A percentile compares a stretch with the other conserved stretches of the same genome.
Evolutionary conservation across 2,113 vertebrate genomes (phyloP).

Genomic region (Rhea americana): DNA sequence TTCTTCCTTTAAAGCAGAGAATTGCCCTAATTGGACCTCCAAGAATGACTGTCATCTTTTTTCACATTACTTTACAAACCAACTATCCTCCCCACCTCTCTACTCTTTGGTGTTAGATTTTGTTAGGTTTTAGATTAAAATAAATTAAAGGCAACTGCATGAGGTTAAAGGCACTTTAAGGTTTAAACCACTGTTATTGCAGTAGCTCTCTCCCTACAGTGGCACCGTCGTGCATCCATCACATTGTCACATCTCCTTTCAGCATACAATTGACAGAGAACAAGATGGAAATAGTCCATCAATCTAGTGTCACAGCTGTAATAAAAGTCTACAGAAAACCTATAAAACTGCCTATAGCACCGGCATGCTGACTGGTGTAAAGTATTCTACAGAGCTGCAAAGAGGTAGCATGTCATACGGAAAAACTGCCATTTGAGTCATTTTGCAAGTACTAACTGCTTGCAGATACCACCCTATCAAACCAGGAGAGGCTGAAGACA

Average conservation of each 20-base stretch:
- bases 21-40: constrained; percentile 71
- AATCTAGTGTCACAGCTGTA: constrained; percentile 79
- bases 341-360: constrained; percentile 72
- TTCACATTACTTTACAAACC: constrained; percentile 15
- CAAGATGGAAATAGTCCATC: constrained; percentile 81
- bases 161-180: constrained; percentile 42
- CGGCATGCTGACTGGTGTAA: constrained; percentile 50
- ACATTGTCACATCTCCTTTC: constrained; percentile 75
- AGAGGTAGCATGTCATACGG: constrained; percentile 50
- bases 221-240: constrained; percentile 75
- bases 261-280: constrained; percentile 77
- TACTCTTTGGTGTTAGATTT: neutral
- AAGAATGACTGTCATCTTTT: constrained; percentile 35
- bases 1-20: constrained; percentile 63
- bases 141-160: constrained; percentile 61
- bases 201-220: constrained; percentile 58
- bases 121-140: constrained; percentile 61
- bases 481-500: neutral
- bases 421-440: constrained; percentile 44
- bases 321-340: constrained; percentile 79
- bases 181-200: constrained; percentile 60
- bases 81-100: neutral
- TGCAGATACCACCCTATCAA: neutral
- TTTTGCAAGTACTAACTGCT: neutral
- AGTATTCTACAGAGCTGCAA: constrained; percentile 59